phyloP scores from a whole-genome alignment of 30 jellyfish, hydroid and myxozoan species.

The Chrysaora quinquecirrha region DNA sequence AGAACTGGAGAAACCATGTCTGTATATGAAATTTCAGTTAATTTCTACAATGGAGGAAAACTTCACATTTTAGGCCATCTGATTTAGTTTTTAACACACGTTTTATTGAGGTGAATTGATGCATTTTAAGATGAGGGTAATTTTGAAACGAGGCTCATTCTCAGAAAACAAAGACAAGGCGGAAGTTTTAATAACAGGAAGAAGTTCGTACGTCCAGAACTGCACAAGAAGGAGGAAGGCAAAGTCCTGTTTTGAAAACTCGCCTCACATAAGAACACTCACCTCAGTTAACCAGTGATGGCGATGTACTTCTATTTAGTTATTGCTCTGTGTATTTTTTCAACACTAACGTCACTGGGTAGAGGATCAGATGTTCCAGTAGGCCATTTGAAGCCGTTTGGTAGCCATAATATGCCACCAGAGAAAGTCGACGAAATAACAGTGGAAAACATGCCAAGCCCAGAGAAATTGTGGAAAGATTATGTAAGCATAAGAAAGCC shows the following conservation, averaged over 20 bases:
- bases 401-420: conserved; percentile 78
- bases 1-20: conserved; percentile 13
- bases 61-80: too few relatives aligned
- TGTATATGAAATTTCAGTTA: too few relatives aligned
- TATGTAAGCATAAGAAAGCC: conserved; percentile 69
- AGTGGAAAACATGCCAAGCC: conserved; percentile 50
- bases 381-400: conserved; percentile 90
- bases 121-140: neutral
- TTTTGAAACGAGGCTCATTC: neutral
- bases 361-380: conserved; percentile 45
- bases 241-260: too few relatives aligned
- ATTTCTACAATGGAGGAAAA: too few relatives aligned
- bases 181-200: too few relatives aligned
- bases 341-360: too few relatives aligned
- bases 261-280: too few relatives aligned
- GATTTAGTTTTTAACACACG: neutral
- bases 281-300: too few relatives aligned
- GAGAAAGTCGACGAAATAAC: conserved; percentile 70
- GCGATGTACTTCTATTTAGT: too few relatives aligned
- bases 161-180: neutral
- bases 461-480: conserved; percentile 67
- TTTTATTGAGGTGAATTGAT: neutral
- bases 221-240: too few relatives aligned
- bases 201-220: neutral
- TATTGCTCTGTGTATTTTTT: too few relatives aligned